Percentiles rank a stretch among this genome's conserved stretches.
These are phyloP conservation scores for Branchellion lobata DNA, from an alignment of 2,888 invertebrate species.

Conservation along the genomic window DNA sequence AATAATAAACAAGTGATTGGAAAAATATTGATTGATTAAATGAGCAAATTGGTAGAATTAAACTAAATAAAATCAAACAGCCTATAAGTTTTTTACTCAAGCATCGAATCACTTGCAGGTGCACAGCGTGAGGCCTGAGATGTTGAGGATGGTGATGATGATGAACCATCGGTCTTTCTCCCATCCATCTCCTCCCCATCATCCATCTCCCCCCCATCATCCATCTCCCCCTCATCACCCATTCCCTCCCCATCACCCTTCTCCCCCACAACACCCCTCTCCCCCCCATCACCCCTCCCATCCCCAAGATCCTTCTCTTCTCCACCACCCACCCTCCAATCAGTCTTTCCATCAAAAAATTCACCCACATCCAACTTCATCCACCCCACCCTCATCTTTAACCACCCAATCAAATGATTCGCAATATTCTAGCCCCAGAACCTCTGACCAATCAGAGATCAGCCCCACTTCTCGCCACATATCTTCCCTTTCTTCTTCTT, in stretches of 20 bases:
- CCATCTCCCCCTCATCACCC: background rate
- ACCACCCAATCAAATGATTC: background rate
- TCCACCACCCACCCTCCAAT: background rate
- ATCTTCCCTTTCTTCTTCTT: background rate
- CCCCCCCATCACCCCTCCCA: background rate
- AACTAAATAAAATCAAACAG: no score
- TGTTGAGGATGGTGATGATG: slow-evolving; percentile 31
- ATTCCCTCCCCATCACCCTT: background rate
- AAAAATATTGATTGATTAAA: background rate
- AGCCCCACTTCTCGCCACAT: background rate
- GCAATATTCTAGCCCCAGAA: background rate
- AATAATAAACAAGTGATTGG: background rate
- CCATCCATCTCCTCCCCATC: background rate
- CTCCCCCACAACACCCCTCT: background rate
- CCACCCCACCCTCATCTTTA: background rate
- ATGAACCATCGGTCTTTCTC: slow-evolving; percentile 30
- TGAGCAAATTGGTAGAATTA: background rate
- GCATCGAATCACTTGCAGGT: slow-evolving; percentile 2
- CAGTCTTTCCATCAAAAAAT: background rate
- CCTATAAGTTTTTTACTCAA: slow-evolving; percentile 8
- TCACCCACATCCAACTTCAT: background rate
- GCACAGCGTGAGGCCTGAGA: slow-evolving; percentile 28
- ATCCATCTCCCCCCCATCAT: background rate
- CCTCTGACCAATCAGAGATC: background rate
- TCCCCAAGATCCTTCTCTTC: background rate